Evolutionary conservation across 2,888 invertebrate species (phyloP), one percentile per base, ranked within the genome.

Genomic region (Diaperis boleti): DNA sequence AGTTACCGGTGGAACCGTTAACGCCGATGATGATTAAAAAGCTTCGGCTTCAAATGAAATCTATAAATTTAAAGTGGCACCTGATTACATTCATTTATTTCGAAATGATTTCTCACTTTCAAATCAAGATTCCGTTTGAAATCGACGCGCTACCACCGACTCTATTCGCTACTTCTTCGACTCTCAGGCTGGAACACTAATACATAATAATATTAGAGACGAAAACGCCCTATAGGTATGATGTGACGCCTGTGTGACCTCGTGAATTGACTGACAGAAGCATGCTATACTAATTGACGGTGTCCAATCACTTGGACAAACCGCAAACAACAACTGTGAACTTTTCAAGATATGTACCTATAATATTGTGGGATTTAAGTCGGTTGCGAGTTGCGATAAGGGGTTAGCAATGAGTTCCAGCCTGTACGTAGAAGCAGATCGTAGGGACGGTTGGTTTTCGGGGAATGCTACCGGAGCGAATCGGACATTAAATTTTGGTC

Each of bases 21-120:
- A n/a, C 47, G 60, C 50, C 56, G 55, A 64, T 39, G 52, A 37
- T 22, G 22, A n/a, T n/a, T 22, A 64, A 59, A 42, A 39, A 39
- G 59, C 50, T 26, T 59, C 59, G 59, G 59, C 64, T 64, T 59
- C 52, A 64, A 55, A 64, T 15, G 64, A 60, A 60, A 50, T 64
- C 50, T 52, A 22, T n/a, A n/a, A n/a, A n/a, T 54, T 52, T 39
- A 44, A 64, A 60, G 64, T 64, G 64, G 50, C 61, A 64, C 61
- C 60, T 64, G 64, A 64, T n/a, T n/a, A n/a, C n/a, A n/a, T 64
- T 41, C 52, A 31, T 54, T 33, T 39, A 44, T 17, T 29, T 10
- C 44, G 50, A 49, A 56, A 49, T 49, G 44, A 56, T 31, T 50
- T 62, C 62, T 56, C 57, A 57, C 62, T 52, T 62, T 62, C 29